A percentile compares a stretch with the other conserved stretches of the same genome.
Conservation (phyloP, 2,797 vertebrate species). For the Buceros bicornis region DNA sequence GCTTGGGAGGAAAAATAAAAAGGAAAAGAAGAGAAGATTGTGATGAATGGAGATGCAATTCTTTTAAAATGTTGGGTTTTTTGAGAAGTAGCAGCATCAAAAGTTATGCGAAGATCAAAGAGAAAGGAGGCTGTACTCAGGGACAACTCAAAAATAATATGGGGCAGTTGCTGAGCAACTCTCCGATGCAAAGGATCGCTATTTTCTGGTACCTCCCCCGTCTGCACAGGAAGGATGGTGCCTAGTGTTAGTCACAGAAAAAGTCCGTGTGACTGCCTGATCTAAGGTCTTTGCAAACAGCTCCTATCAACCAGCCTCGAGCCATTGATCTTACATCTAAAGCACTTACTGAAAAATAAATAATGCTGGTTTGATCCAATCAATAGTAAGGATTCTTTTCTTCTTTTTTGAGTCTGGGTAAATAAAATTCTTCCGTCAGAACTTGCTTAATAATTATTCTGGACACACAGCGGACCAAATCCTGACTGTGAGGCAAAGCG, state of each 20-base stretch:
- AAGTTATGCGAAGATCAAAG: constrained; percentile 71
- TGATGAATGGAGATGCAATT: constrained; percentile 38
- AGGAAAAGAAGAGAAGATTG: background rate
- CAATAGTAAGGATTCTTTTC: constrained; percentile 17
- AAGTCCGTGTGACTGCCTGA: constrained; percentile 45
- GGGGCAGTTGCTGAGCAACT: constrained; percentile 66
- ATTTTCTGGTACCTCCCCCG: constrained; percentile 6
- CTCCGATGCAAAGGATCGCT: constrained; percentile 41
- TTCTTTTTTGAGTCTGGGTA: constrained; percentile 4
- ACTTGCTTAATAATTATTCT: constrained; percentile 51
- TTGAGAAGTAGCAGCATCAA: constrained; percentile 45
- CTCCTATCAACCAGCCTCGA: constrained; percentile 27
- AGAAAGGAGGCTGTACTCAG: background rate
- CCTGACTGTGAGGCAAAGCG: background rate
- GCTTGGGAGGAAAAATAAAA: background rate
- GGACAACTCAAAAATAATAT: constrained; percentile 42
- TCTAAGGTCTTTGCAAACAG: constrained; percentile 54
- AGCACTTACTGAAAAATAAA: constrained; percentile 55
- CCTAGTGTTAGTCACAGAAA: constrained; percentile 34
- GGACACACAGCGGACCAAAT: constrained; percentile 20
- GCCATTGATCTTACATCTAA: constrained; percentile 75
- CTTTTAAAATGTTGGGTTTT: constrained; percentile 1
- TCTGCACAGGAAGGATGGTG: constrained; percentile 8
- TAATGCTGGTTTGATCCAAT: constrained; percentile 37
- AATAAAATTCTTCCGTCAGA: constrained; percentile 47